Evolutionary conservation across 2,888 invertebrate species (phyloP), one percentile per base, ranked within the genome.

Genomic region (Leucozona laternaria): DNA sequence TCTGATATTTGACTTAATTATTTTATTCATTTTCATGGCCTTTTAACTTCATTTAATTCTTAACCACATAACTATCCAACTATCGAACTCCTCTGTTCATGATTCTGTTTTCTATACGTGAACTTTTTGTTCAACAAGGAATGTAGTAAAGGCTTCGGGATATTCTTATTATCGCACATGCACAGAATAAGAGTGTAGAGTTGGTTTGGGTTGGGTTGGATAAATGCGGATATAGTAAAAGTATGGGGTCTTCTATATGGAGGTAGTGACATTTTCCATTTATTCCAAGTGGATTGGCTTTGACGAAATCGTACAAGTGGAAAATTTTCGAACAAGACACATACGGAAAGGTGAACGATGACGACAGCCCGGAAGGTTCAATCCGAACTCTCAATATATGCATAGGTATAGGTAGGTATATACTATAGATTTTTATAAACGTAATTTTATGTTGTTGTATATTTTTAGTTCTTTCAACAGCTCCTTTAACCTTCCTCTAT

Each of bases 221-320:
- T 28, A 28, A 5, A 28, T 7, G 31, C n/a, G n/a, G n/a, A 10
- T 5, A 22, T n/a, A 11, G 17, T 17, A 2, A 1, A 6, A 8
- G 15, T 6, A 11, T 0, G 13, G 28, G 45, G 64, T 43, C 48
- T 64, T 43, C 48, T 64, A 11, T 15, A 4, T 17, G 13, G 25
- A 53, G 68, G 45, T 58, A 62, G 53, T 71, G 68, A 48, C 55
- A 45, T 83, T 83, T 79, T 72, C 68, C 77, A 86, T 86, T 81
- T 86, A 73, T 86, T 86, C 86, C 81, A 64, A 81, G 81, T 86
- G 81, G 70, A 81, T 86, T 86, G 81, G 81, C 81, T 86, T 80
- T 86, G 86, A 86, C 81, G 81, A 81, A 86, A 75, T 73, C 86
- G 57, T 86, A 81, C 78, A 81, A 81, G 86, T 86, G 86, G 78